phyloP scores from a whole-genome alignment of 2,888 invertebrate genomes.

The Tuta absoluta region DNA sequence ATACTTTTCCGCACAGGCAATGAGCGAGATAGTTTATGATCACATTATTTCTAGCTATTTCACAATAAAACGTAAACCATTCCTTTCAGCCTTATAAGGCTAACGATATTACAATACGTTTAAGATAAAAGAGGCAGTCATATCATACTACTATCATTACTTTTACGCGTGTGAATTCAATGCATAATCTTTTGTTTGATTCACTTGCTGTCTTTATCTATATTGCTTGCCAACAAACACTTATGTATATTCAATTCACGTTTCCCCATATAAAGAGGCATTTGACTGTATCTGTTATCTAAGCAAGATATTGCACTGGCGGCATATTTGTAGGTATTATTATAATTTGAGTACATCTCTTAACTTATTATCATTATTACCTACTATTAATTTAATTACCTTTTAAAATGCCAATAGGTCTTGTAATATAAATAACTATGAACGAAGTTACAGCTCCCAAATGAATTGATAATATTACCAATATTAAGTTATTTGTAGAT shows the following conservation, averaged over 20 bases:
- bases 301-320: not conserved
- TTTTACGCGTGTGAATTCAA: not conserved
- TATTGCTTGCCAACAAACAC: slow-evolving; percentile 9
- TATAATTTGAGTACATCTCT: not conserved
- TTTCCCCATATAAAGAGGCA: not conserved
- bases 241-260: not conserved
- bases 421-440: not conserved
- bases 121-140: not conserved
- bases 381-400: not conserved
- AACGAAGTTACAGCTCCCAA: not conserved
- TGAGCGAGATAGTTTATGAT: too few species aligned
- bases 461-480: too few species aligned
- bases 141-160: too few species aligned
- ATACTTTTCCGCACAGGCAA: too few species aligned
- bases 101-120: too few species aligned
- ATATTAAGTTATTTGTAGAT: too few species aligned
- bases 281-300: not conserved
- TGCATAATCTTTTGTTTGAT: slow-evolving; percentile 13
- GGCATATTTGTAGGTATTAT: not conserved
- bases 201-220: not conserved
- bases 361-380: not conserved
- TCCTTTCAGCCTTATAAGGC: not conserved
- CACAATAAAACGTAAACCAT: not conserved
- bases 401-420: not conserved
- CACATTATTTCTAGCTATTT: not conserved